These are phyloP conservation scores for Stichodactyla mertensii DNA, from an alignment of 64 coral and sea anemone genomes.

Conservation along the genomic window DNA sequence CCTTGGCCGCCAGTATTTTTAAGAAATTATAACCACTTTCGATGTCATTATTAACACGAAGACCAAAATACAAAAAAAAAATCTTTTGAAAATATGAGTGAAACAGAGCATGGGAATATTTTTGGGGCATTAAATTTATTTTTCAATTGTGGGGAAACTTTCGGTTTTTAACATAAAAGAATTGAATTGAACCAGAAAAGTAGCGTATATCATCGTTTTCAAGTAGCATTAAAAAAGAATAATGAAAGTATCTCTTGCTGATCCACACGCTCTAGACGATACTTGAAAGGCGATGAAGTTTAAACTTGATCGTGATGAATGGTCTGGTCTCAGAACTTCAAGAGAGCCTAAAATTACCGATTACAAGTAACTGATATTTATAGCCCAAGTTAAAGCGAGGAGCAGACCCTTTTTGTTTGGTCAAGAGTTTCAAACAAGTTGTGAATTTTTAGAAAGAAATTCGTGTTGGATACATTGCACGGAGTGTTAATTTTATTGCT, in stretches of 20 bases:
- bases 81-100: background rate
- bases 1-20: background rate
- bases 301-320: background rate
- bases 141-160: background rate
- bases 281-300: slow-evolving; percentile 1
- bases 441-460: background rate
- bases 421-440: background rate
- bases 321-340: background rate
- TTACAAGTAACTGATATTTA: background rate
- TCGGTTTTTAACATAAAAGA: background rate
- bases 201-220: background rate
- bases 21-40: background rate
- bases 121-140: no score
- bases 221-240: background rate
- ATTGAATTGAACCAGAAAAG: background rate
- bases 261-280: background rate
- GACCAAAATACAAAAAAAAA: background rate
- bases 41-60: background rate
- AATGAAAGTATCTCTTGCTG: background rate
- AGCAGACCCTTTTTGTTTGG: background rate
- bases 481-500: background rate
- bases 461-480: background rate
- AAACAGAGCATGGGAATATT: no score
- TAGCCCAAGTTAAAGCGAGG: background rate
- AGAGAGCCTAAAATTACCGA: background rate